These are phyloP conservation scores for Pristis pectinata DNA, from an alignment of 2,797 vertebrate species.

Conservation along the genomic window DNA sequence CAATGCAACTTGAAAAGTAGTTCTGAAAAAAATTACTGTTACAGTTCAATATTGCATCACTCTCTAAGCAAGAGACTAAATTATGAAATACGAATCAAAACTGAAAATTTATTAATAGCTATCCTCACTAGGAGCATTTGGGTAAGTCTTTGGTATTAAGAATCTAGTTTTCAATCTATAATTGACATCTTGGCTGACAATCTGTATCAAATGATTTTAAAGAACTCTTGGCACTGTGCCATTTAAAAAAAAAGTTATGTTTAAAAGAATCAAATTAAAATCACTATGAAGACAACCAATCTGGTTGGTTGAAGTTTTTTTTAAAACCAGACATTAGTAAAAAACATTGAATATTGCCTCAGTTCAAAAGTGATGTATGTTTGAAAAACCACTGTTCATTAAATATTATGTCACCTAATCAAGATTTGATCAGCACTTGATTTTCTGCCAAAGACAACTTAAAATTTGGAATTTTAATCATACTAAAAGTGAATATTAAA, in stretches of 20 bases:
- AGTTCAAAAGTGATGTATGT: conserved; percentile 2
- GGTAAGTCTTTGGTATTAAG: neutral
- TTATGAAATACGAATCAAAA: neutral
- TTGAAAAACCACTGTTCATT: neutral
- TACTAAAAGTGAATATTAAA: conserved; percentile 11
- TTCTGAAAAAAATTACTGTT: neutral
- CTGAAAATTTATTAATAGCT: neutral
- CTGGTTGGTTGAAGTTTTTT: neutral
- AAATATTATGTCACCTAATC: conserved; percentile 8
- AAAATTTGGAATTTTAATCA: conserved; percentile 31
- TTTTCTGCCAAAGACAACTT: conserved; percentile 15
- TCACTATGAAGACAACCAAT: neutral
- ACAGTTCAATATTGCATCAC: neutral
- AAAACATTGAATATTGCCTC: no score
- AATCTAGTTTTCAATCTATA: neutral
- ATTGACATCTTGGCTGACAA: neutral
- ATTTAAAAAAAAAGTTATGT: neutral
- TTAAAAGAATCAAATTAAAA: neutral
- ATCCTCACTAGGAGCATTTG: neutral
- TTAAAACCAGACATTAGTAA: neutral
- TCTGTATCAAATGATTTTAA: neutral
- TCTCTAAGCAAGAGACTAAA: neutral
- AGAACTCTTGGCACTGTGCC: neutral
- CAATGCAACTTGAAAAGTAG: neutral
- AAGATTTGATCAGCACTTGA: conserved; percentile 31